Percentiles rank a stretch among this genome's conserved stretches.
phyloP scores from a whole-genome alignment of 2,888 invertebrate species.

The Atherix ibis region DNA sequence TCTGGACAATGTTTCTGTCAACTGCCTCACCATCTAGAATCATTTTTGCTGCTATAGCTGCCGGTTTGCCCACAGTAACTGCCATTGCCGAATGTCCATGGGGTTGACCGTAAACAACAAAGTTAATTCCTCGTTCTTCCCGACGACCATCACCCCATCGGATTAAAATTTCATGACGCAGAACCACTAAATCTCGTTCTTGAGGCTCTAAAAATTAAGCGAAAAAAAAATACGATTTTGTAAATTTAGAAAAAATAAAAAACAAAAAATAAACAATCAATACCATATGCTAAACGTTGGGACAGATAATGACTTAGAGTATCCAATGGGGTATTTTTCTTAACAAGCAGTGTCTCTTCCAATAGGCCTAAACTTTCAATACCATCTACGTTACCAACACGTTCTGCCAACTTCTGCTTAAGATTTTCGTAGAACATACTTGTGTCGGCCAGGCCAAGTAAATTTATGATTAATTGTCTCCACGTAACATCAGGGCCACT shows the following conservation, averaged over 20 bases:
- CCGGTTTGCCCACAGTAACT: conserved; percentile 78
- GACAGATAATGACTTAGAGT: conserved; percentile 81
- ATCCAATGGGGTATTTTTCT: conserved; percentile 76
- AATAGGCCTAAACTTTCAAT: conserved; percentile 80
- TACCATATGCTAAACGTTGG: conserved; percentile 63
- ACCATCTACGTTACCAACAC: conserved; percentile 59
- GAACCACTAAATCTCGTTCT: conserved; percentile 86
- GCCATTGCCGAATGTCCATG: conserved; percentile 91
- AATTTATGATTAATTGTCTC: conserved; percentile 74
- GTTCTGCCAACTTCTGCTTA: conserved; percentile 64
- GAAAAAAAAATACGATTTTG: conserved; percentile 18
- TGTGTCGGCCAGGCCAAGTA: conserved; percentile 65
- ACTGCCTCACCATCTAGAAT: conserved; percentile 54
- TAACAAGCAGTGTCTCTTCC: conserved; percentile 64
- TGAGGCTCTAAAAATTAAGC: conserved; percentile 35
- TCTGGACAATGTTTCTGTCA: too few relatives aligned
- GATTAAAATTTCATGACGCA: conserved; percentile 86
- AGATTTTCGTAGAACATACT: conserved; percentile 90
- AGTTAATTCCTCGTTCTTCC: conserved; percentile 68
- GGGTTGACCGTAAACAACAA: conserved; percentile 78
- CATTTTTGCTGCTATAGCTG: conserved; percentile 96
- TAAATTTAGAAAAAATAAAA: background rate
- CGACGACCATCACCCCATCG: conserved; percentile 75
- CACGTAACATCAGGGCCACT: conserved; percentile 93
- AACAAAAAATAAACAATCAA: too few relatives aligned